Evolutionary conservation across 2,113 vertebrate genomes (phyloP).

Genomic region (Chroicocephalus ridibundus): DNA sequence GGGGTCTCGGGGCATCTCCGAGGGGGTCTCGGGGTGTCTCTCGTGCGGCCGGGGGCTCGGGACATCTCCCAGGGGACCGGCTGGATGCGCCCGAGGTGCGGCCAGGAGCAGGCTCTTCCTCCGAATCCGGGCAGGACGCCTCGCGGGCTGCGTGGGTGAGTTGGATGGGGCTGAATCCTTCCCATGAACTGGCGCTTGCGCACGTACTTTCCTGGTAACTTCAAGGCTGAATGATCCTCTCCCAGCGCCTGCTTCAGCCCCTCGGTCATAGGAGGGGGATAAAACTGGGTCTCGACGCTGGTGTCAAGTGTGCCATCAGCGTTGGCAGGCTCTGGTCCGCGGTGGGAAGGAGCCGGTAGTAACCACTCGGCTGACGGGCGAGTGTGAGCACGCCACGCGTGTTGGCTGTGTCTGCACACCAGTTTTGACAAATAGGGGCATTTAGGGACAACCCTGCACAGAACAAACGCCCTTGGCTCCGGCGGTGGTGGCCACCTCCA

Average conservation of each 20-base stretch:
- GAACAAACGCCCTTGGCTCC: background rate
- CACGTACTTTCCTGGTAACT: background rate
- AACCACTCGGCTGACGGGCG: accelerated
- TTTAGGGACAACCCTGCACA: accelerated
- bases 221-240: background rate
- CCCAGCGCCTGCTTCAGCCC: background rate
- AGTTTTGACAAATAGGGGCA: accelerated
- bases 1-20: background rate
- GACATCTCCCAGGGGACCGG: background rate
- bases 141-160: background rate
- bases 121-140: background rate
- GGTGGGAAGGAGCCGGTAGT: background rate
- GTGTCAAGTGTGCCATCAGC: accelerated
- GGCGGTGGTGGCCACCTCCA: accelerated
- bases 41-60: background rate
- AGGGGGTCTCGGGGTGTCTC: background rate
- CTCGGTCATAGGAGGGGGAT: accelerated
- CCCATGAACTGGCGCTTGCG: accelerated
- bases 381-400: accelerated
- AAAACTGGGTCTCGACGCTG: accelerated
- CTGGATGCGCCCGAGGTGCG: accelerated
- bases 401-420: accelerated
- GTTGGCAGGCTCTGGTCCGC: accelerated
- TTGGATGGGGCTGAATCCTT: background rate
- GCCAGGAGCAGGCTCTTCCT: background rate